These are phyloP conservation scores for Molossus alvarezi DNA, from an alignment of 2,797 vertebrate genomes.

Conservation along the genomic window DNA sequence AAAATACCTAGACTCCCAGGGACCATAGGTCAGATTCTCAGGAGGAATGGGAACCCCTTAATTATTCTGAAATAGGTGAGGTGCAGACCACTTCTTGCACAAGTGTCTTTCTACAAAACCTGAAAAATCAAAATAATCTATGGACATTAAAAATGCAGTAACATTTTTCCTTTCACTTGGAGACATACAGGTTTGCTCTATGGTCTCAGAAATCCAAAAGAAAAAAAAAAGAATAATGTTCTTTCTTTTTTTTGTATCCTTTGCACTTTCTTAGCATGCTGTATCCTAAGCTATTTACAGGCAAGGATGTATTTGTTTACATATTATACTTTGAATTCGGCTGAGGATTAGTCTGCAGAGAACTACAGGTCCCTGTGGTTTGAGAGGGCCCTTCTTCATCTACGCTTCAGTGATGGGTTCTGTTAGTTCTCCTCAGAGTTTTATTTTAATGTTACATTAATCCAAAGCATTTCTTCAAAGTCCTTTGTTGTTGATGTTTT, in stretches of 20 bases:
- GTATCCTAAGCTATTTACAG: neutral
- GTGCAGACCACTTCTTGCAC: neutral
- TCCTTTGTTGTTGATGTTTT: slow-evolving; percentile 59
- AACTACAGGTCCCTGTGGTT: neutral
- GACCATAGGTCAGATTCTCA: slow-evolving; percentile 24
- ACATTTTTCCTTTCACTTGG: neutral
- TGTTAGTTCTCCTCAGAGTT: neutral
- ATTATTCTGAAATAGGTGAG: slow-evolving; percentile 38
- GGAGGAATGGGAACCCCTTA: slow-evolving; percentile 9
- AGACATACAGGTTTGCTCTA: neutral
- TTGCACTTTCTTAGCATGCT: neutral
- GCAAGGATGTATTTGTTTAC: neutral
- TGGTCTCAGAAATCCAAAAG: slow-evolving; percentile 37
- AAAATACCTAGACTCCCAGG: slow-evolving; percentile 58
- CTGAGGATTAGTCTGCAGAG: neutral
- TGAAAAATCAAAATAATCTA: slow-evolving; percentile 26
- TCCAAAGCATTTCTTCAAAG: slow-evolving; percentile 66
- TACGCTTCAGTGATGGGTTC: fast-evolving
- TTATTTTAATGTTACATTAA: slow-evolving; percentile 71
- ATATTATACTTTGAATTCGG: neutral
- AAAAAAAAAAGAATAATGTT: neutral
- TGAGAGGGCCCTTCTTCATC: neutral
- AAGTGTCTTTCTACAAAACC: neutral
- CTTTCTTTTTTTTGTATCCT: neutral
- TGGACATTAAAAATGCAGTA: slow-evolving; percentile 25